Percentiles rank a stretch among this genome's conserved stretches.
phyloP scores from a whole-genome alignment of 2,113 vertebrate genomes.

The Chitala chitala region DNA sequence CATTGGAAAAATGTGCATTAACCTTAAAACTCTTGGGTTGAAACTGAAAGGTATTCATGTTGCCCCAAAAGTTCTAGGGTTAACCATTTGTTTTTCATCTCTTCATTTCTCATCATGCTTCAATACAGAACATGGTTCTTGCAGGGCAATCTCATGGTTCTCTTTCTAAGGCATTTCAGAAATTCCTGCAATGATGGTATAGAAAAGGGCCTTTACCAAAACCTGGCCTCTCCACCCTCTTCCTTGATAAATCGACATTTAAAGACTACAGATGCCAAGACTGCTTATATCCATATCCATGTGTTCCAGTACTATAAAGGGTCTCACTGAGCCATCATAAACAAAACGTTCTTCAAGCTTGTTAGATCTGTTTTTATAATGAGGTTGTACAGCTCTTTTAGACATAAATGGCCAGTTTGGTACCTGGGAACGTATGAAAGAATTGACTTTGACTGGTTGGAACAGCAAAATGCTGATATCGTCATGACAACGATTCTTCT shows the following conservation, averaged over 20 bases:
- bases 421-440: slow-evolving; percentile 7
- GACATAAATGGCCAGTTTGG: too few species aligned
- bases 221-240: too few species aligned
- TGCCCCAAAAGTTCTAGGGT: slow-evolving; percentile 58
- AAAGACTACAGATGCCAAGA: background rate
- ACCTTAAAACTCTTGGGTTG: slow-evolving; percentile 56
- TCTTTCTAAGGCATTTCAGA: too few species aligned
- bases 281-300: background rate
- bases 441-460: slow-evolving; percentile 16
- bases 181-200: too few species aligned
- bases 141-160: too few species aligned
- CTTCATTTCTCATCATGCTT: slow-evolving; percentile 71
- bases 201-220: too few species aligned
- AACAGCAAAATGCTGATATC: slow-evolving; percentile 31
- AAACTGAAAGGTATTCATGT: slow-evolving; percentile 18
- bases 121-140: slow-evolving; percentile 58
- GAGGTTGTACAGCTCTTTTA: too few species aligned
- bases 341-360: too few species aligned
- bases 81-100: slow-evolving; percentile 47
- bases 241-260: background rate
- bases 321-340: too few species aligned
- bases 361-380: too few species aligned
- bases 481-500: slow-evolving; percentile 36
- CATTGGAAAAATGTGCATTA: slow-evolving; percentile 67
- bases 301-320: too few species aligned